Conservation (phyloP, 2,113 vertebrate genomes). For the Zapornia atra region DNA sequence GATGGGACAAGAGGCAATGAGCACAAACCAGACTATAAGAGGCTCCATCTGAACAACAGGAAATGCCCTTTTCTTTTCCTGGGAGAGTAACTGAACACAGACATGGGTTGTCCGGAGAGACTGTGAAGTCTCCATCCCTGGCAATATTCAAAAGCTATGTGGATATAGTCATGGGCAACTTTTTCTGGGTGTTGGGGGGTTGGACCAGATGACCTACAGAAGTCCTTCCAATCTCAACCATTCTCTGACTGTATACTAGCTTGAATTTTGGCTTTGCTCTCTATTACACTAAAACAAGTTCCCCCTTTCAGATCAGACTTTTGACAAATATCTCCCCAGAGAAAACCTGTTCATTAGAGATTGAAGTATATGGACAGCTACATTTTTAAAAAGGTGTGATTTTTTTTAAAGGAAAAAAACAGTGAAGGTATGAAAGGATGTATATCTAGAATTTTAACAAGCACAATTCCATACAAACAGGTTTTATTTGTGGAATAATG, state of each 20-base stretch:
- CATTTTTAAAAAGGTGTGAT: not conserved
- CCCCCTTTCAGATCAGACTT: not conserved
- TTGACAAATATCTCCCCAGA: not conserved
- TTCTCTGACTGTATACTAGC: not conserved
- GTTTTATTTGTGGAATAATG: not conserved
- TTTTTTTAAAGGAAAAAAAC: not conserved
- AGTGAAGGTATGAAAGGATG: not conserved
- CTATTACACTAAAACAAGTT: not conserved
- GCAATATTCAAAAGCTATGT: not conserved
- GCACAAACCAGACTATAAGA: not conserved
- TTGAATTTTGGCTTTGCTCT: not conserved
- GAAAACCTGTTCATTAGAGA: not conserved
- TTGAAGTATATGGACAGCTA: not conserved
- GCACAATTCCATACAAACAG: constrained; percentile 15
- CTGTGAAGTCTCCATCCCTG: not conserved
- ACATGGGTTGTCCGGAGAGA: not conserved
- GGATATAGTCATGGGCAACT: not conserved
- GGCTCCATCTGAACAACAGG: not conserved
- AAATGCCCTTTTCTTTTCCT: not conserved
- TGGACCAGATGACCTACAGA: not conserved
- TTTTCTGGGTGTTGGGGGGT: accelerated
- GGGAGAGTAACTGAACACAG: not conserved
- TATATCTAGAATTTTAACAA: not conserved
- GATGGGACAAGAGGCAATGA: not conserved
- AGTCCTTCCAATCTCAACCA: not conserved